Percentiles rank a stretch among this genome's conserved stretches.
Evolutionary conservation across 2,797 vertebrate genomes (phyloP).

Genomic region (Enteromius afrohamiltoni): DNA sequence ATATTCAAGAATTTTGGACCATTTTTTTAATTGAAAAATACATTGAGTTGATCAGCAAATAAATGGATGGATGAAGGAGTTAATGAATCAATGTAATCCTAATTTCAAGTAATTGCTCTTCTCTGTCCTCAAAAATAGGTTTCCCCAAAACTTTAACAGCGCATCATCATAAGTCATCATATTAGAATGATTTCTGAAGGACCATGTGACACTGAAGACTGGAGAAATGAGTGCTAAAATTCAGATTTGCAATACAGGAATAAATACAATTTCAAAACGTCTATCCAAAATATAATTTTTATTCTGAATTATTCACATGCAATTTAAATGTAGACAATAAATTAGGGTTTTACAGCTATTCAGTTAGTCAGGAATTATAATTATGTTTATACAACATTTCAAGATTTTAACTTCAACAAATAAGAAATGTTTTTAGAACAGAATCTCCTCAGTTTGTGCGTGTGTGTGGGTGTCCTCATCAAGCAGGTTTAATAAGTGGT

Average conservation of each 20-base stretch:
- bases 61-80: neutral
- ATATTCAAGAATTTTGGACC: neutral
- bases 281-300: neutral
- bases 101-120: neutral
- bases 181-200: neutral
- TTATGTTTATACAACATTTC: neutral
- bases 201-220: neutral
- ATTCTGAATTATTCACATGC: neutral
- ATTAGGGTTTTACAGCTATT: neutral
- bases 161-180: no score
- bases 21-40: no score
- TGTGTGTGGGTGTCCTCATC: conserved; percentile 20
- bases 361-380: neutral
- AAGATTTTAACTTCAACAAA: neutral
- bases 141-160: neutral
- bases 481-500: conserved; percentile 40
- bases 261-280: neutral
- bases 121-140: neutral
- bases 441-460: neutral
- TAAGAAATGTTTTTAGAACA: neutral
- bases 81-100: neutral
- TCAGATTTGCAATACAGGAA: neutral
- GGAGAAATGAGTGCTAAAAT: neutral
- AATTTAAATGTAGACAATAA: neutral
- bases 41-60: neutral